Base-by-base conservation (phyloP, 2,888 invertebrate species). In the Laothoe populi region DNA sequence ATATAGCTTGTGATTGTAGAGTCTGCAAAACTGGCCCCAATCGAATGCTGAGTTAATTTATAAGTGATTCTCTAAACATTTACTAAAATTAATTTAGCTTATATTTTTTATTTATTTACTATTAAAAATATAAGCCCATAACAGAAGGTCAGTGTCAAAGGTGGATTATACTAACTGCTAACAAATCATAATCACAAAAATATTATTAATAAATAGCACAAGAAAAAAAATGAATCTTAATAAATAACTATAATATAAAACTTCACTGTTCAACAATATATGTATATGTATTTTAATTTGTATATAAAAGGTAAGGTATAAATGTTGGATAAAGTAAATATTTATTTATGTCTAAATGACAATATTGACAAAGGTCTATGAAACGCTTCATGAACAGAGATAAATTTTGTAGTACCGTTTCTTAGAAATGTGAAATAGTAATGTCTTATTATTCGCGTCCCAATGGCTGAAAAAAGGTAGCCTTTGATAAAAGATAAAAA, bases 401-500 rank as follows among this genome's bases (percentile, higher is more conserved):
- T 42, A 59, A 60, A 53, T 24, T 53, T 31, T 35, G 53, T 35
- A 35, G 31, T 53, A 19, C 53, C 53, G 38, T 38, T 26, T 42
- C 49, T 13, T 35, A 49, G 48, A 35, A 49, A 49, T 45, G 35
- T 59, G 49, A 42, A 24, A 61, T 42, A 53, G 42, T 53, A 61
- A 26, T 61, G 61, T 62, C 63, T 58, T 59, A 60, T 67, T 71
- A 67, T 74, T 67, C 66, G 59, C 65, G 64, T 60, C 46, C 61
- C 68, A 70, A 40, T 62, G 46, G 58, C 46, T 62, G 48, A 70
- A 66, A 67, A 69, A 65, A 59, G 63, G 65, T 48, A 44, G 19
- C 60, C 63, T 75, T 71, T 74, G 71, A 70, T 67, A 61, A 61
- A 64, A 66, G 61, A 72, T 67, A 66, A 72, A 62, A 58, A 48